Evolutionary conservation across 2,888 invertebrate species (phyloP), one percentile per base, ranked within the genome.

Genomic region (Griposia aprilina): DNA sequence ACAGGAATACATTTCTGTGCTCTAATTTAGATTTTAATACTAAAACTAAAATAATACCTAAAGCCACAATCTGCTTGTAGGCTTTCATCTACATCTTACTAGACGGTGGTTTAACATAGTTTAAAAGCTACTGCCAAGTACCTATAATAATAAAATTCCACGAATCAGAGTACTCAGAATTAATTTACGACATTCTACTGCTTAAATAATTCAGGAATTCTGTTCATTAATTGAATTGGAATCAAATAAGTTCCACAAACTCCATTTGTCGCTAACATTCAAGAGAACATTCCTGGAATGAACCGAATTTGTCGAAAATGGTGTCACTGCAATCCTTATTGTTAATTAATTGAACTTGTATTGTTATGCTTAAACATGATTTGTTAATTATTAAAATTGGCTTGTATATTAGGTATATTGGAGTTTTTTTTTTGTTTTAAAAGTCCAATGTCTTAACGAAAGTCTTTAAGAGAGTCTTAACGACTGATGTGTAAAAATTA

Each of bases 221-320:
- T 71, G 30, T 45, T 67, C 15, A 70, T 60, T 71, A 50, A 74
- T 71, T 67, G n/a, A 74, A 71, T 68, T 1, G 2, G 36, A 68
- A 74, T 72, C 30, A 71, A 80, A 73, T 55, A 73, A 57, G 60
- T 70, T 74, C 15, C 30, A 62, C 50, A 26, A 62, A 73, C 48
- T 50, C 36, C 45, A 36, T n/a, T 48, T 63, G n/a, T 50, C 17
- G 17, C 41, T 45, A 7, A 30, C 17, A 71, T 62, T 67, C 15
- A 57, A 36, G 23, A 62, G 15, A 70, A 48, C n/a, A 63, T 71
- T 84, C 30, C 30, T 26, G 5, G 30, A 74, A 71, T 65, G 15
- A 23, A 4, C 11, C 0, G n/a, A 50, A 68, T 68, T 71, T 17
- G 20, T 68, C 0, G 36, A 36, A 63, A 60, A 30, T 36, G 13